These are phyloP conservation scores for Teleopsis dalmanni DNA, from an alignment of 1,140 invertebrate genomes.

Conservation along the genomic window DNA sequence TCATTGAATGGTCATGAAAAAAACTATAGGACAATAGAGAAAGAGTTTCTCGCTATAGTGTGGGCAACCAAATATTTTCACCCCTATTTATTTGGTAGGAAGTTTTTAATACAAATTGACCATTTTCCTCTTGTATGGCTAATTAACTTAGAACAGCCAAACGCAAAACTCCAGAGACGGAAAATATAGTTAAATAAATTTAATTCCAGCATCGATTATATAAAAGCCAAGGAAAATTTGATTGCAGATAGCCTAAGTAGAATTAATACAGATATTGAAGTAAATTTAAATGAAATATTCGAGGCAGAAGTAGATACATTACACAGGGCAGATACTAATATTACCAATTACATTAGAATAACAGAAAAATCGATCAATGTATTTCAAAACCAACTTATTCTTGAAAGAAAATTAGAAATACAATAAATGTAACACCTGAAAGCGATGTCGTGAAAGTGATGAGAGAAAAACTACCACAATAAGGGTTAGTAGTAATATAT, in stretches of 20 bases:
- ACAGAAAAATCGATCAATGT: slow-evolving; percentile 1
- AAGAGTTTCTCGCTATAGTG: neutral
- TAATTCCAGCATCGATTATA: neutral
- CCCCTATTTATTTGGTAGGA: neutral
- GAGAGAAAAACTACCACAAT: too few species aligned
- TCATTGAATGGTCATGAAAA: neutral
- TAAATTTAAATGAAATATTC: neutral
- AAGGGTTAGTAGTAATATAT: neutral
- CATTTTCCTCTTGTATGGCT: neutral
- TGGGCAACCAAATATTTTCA: neutral
- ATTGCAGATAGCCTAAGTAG: neutral
- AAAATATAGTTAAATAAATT: neutral
- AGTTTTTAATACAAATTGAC: neutral
- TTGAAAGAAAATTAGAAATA: too few species aligned
- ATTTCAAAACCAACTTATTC: neutral
- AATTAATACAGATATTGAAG: neutral
- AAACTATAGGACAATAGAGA: neutral
- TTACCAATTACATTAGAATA: neutral
- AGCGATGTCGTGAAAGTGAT: too few species aligned
- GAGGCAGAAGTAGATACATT: neutral
- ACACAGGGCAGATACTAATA: neutral
- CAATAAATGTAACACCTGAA: too few species aligned
- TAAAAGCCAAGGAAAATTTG: slow-evolving; percentile 4
- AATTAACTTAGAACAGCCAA: neutral
- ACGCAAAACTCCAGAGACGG: neutral